Base-by-base conservation (phyloP, 2,113 vertebrate species). In the Seriola aureovittata region DNA sequence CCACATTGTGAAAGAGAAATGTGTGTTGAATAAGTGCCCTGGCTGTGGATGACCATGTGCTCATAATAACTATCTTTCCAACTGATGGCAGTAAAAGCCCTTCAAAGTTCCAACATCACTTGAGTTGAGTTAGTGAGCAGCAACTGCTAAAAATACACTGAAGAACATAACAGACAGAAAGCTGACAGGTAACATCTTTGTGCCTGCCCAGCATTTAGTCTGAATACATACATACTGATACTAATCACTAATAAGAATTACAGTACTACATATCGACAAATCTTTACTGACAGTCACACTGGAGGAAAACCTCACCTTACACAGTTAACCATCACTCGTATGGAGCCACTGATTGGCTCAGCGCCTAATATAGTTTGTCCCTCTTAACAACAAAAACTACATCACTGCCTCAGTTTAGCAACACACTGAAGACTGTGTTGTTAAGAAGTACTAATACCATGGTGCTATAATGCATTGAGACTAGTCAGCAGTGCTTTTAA, bases 401-500 rank as follows among this genome's bases (percentile, higher is more conserved):
- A 60, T 42, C 42, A 58, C 38, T 55, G 44, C 32, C 72, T 75
- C 32, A 29, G 81, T 82, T 79, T 83, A 82, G 68, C 23, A 63
- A 59, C 75, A 52, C 59, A n/a, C 50, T 72, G 58, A 76, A 71
- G 72, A 76, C 69, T 29, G 40, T 60, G 64, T 29, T 48, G 69
- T 76, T 85, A 90, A 89, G 86, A 88, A 16, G 71, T 34, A 2
- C 65, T 88, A 85, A 91, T 85, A 42, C 72, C 34, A 6, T 11
- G 14, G 36, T 65, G 67, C 63, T 71, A 8, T 90, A 75, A 90
- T 25, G 16, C 38, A 55, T 36, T 14, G 44, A 23, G 66, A 78
- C 68, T 5, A 72, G 36, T 76, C 32, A 78, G 60, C 17, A 65
- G 55, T 82, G 58, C 42, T 55, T 78, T 29, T 29, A 3, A 21